Percentiles rank a stretch among this genome's conserved stretches.
Conservation (phyloP, 2,888 invertebrate genomes). For the Cephus sareptanus region DNA sequence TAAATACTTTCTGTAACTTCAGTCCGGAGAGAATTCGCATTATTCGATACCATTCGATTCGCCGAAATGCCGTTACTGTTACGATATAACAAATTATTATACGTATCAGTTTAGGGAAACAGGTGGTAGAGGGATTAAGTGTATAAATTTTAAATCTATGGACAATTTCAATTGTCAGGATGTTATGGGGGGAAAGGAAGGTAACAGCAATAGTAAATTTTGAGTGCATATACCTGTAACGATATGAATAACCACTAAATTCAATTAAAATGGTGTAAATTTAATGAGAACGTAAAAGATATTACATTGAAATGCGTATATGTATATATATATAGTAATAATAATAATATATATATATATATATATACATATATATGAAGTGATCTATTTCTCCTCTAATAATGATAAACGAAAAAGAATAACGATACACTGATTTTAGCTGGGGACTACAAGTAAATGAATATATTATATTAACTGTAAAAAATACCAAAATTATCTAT, state of each 20-base stretch:
- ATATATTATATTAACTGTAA: conserved; percentile 36
- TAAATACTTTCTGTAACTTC: background rate
- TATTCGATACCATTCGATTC: background rate
- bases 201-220: background rate
- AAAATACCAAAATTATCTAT: background rate
- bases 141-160: background rate
- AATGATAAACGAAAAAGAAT: conserved; percentile 42
- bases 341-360: conserved; percentile 14
- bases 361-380: conserved; percentile 23
- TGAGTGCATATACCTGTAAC: background rate
- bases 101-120: too few relatives aligned
- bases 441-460: conserved; percentile 28
- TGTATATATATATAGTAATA: conserved; percentile 33
- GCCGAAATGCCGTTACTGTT: background rate
- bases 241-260: background rate
- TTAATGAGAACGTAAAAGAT: conserved; percentile 55
- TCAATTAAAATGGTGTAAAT: conserved; percentile 52
- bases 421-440: conserved; percentile 34
- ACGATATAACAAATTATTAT: background rate
- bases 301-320: conserved; percentile 51
- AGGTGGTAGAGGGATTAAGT: background rate
- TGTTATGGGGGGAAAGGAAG: background rate
- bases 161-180: background rate
- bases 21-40: background rate
- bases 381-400: conserved; percentile 33